A percentile compares a stretch with the other conserved stretches of the same genome.
Conservation (phyloP, 1,140 invertebrate species). For the Bombus impatiens region DNA sequence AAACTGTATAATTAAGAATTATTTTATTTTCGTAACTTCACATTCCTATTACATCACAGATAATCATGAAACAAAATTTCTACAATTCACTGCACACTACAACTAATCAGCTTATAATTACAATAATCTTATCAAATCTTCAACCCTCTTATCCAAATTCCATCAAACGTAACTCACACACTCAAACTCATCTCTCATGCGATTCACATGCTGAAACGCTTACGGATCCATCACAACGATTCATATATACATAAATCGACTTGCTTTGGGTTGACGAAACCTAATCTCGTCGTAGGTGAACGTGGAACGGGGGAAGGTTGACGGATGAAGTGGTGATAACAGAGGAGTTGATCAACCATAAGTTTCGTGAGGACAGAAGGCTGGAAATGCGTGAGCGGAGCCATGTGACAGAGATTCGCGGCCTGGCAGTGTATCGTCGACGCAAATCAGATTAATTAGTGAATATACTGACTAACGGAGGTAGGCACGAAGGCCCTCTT, state of each 20-base stretch:
- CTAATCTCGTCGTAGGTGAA: background rate
- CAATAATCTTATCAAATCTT: background rate
- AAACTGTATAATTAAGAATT: background rate
- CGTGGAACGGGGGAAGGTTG: background rate
- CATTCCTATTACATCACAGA: background rate
- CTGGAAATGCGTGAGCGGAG: slow-evolving; percentile 55
- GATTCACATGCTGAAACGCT: background rate
- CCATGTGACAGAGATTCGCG: slow-evolving; percentile 45
- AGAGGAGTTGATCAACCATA: slow-evolving; percentile 52
- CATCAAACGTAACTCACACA: background rate
- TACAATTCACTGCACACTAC: background rate
- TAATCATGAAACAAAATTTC: background rate
- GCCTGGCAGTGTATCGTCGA: slow-evolving; percentile 42
- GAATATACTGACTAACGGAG: slow-evolving; percentile 58
- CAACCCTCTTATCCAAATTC: background rate
- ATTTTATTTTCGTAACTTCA: background rate
- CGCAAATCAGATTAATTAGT: slow-evolving; percentile 69
- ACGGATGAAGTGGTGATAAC: slow-evolving; percentile 35
- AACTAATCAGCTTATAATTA: background rate
- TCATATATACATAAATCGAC: background rate
- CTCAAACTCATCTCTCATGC: too few species aligned
- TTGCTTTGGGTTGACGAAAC: background rate
- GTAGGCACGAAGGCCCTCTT: slow-evolving; percentile 61
- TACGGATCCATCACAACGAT: background rate
- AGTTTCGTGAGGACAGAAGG: slow-evolving; percentile 52